phyloP scores from a whole-genome alignment of 2,888 invertebrate genomes.

The Bugula neritina region DNA sequence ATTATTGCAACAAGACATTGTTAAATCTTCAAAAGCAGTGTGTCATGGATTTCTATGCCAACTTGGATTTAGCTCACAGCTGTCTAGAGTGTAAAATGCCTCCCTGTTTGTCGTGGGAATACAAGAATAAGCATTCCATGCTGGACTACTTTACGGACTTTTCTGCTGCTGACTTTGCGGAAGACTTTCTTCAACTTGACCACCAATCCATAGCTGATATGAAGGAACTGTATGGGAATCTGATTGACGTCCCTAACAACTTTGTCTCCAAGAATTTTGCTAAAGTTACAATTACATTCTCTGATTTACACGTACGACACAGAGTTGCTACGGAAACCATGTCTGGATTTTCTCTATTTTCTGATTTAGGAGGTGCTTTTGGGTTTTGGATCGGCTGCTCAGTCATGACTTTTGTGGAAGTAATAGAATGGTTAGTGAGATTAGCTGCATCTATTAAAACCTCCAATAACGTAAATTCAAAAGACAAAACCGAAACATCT shows the following conservation, averaged over 20 bases:
- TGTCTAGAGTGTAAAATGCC: constrained; percentile 8
- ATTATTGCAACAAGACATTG: constrained; percentile 11
- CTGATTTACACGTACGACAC: background rate
- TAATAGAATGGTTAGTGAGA: constrained; percentile 3
- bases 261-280: constrained; percentile 18
- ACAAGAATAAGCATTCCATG: background rate
- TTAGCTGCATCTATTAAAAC: background rate
- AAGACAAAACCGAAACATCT: too few relatives aligned
- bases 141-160: background rate
- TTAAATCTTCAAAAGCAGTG: background rate
- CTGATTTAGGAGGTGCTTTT: constrained; percentile 22
- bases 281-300: constrained; percentile 11
- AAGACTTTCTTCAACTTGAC: background rate
- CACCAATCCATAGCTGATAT: constrained; percentile 4
- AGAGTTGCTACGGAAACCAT: background rate
- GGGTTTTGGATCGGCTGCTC: constrained; percentile 22
- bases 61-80: background rate
- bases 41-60: background rate
- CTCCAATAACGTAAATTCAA: too few relatives aligned
- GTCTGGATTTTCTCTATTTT: constrained; percentile 17
- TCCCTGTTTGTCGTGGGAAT: background rate
- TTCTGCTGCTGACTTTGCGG: background rate
- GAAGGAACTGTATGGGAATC: background rate
- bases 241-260: background rate
- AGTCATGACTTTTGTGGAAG: constrained; percentile 14